Conservation (phyloP, 2,888 invertebrate genomes). For the Drosophila phalerata region DNA sequence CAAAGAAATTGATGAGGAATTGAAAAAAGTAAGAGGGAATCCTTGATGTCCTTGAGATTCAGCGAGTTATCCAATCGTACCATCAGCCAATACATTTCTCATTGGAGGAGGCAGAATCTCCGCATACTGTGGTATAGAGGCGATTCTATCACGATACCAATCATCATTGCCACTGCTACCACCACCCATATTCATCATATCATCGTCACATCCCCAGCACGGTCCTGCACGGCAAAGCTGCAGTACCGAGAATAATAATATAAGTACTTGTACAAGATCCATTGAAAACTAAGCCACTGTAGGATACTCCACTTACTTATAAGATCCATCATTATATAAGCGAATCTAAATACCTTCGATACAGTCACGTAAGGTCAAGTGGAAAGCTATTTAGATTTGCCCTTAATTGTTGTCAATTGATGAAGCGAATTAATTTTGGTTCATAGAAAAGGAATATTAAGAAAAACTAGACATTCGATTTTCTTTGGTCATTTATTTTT, state of each 20-base stretch:
- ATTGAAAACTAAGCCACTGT: slow-evolving; percentile 11
- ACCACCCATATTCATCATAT: too few relatives aligned
- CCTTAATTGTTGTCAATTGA: slow-evolving; percentile 67
- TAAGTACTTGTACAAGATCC: not conserved
- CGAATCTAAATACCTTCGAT: slow-evolving; percentile 20
- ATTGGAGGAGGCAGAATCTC: not conserved
- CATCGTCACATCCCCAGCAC: too few relatives aligned
- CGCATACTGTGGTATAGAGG: not conserved
- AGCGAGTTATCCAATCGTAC: not conserved
- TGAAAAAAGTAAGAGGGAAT: not conserved
- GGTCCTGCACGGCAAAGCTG: not conserved
- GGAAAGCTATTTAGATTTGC: slow-evolving; percentile 46
- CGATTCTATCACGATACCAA: not conserved
- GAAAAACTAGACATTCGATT: slow-evolving; percentile 10
- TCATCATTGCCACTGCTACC: too few relatives aligned
- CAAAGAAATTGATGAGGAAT: not conserved
- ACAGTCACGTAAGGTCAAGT: slow-evolving; percentile 27
- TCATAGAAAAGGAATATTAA: slow-evolving; percentile 15
- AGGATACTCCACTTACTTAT: not conserved
- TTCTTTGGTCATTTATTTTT: not conserved
- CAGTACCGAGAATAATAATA: slow-evolving; percentile 3
- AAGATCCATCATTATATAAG: slow-evolving; percentile 8
- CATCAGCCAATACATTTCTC: not conserved
- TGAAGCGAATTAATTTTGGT: slow-evolving; percentile 34
- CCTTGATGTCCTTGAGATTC: not conserved